Base-by-base conservation (phyloP, 2,888 invertebrate genomes). In the Acronicta leporina region DNA sequence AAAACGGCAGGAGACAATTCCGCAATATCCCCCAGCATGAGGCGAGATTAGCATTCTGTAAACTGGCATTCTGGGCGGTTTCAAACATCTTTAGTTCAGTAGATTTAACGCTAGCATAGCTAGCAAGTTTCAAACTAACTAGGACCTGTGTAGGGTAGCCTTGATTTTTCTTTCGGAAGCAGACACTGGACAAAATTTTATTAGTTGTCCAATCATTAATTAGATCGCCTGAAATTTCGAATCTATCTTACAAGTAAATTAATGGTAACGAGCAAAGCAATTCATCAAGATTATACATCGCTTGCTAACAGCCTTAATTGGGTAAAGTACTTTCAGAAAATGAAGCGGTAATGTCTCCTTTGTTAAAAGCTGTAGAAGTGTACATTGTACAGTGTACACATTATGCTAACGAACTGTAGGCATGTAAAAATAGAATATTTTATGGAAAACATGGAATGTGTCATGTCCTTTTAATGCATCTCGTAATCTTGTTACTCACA, bases 401-500 rank as follows among this genome's bases (percentile, higher is more conserved):
- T 73, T 74, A 69, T 77, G 68, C 54, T 75, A 74, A 74, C 65
- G 58, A 71, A 73, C 63, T 56, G 20, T 56, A 59, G 20, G 52
- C 41, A 14, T 51, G 20, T 38, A 61, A 63, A 76, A 72, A 70
- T 63, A 58, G 45, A 60, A 45, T 30, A 59, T 55, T 80, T 75
- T 76, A 76, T 73, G 73, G 57, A 45, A 65, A 72, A 51, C 52
- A 27, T 63, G 56, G 72, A 62, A 76, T 74, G 68, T 79, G 73
- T 82, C 79, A 74, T 75, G 79, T 76, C 71, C 75, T 75, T 81
- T 84, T 83, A 85, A 87, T 85, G 83, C 80, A 83, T 84, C 81
- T 77, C 67, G 77, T 87, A 85, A 89, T 88, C 84, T 86, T 66
- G 75, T 85, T 83, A 82, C 82, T 85, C 83, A 84, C 79, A 82